Conservation (phyloP, 1,140 invertebrate genomes). For the Ruditapes philippinarum region DNA sequence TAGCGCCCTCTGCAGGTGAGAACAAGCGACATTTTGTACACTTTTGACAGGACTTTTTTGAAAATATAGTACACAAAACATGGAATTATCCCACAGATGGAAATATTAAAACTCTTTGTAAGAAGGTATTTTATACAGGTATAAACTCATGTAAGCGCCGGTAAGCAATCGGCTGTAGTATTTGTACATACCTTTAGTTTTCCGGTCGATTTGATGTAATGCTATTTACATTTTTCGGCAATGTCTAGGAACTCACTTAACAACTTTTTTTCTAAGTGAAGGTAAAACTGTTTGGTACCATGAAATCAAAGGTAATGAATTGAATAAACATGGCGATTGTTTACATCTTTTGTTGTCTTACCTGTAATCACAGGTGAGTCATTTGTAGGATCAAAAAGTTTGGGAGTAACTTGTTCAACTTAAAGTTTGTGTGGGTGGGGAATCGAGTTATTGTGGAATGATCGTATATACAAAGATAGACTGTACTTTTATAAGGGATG, state of each 20-base stretch:
- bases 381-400: neutral
- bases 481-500: too few relatives aligned
- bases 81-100: neutral
- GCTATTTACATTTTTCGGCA: too few relatives aligned
- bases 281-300: neutral
- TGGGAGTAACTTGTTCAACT: neutral
- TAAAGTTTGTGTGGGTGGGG: neutral
- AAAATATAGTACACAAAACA: neutral
- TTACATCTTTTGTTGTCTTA: neutral
- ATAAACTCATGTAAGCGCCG: neutral
- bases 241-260: too few relatives aligned
- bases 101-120: neutral
- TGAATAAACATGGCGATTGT: neutral
- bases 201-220: neutral
- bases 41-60: constrained; percentile 1
- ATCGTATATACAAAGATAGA: too few relatives aligned
- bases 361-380: neutral
- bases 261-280: neutral
- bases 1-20: constrained; percentile 44
- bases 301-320: neutral
- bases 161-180: neutral
- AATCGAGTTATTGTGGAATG: too few relatives aligned
- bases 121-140: neutral
- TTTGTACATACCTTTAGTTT: neutral
- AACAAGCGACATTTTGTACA: constrained; percentile 44